Conservation (phyloP, 2,888 invertebrate species). For the Acleris holmiana region DNA sequence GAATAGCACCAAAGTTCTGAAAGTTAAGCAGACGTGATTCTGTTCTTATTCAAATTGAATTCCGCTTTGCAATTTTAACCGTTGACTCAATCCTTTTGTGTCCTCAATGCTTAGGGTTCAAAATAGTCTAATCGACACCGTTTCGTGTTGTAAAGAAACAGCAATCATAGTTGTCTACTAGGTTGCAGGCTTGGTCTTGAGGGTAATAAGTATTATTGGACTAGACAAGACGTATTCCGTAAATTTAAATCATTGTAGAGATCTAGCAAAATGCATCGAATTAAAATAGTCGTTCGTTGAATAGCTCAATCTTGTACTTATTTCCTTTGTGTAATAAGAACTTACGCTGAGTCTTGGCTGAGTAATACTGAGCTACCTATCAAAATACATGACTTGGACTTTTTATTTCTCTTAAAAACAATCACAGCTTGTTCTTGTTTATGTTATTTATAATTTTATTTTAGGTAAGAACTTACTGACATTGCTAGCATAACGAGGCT, state of each 20-base stretch:
- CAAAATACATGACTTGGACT: not conserved
- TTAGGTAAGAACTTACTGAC: conserved; percentile 22
- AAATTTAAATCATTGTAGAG: not conserved
- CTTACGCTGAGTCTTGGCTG: not conserved
- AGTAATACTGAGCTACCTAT: not conserved
- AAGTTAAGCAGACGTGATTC: conserved; percentile 21
- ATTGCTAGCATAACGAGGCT: conserved; percentile 22
- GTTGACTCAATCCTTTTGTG: not conserved
- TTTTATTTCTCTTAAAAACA: too few species aligned
- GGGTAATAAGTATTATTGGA: not conserved
- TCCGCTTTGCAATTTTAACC: not conserved
- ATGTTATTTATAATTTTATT: not conserved
- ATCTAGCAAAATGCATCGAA: too few species aligned
- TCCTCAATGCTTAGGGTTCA: not conserved
- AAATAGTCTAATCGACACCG: not conserved
- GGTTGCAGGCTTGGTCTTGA: not conserved
- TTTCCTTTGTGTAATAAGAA: too few species aligned
- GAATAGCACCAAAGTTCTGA: conserved; percentile 8
- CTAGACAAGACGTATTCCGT: not conserved
- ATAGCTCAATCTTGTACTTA: not conserved
- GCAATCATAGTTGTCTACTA: not conserved
- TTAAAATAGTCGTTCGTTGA: not conserved
- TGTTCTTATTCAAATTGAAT: conserved; percentile 17
- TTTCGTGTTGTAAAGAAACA: not conserved
- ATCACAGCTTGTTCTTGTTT: too few species aligned